Percentiles rank a stretch among this genome's conserved stretches.
These are phyloP conservation scores for Melitaea athalia DNA, from an alignment of 2,888 invertebrate genomes.

Conservation along the genomic window DNA sequence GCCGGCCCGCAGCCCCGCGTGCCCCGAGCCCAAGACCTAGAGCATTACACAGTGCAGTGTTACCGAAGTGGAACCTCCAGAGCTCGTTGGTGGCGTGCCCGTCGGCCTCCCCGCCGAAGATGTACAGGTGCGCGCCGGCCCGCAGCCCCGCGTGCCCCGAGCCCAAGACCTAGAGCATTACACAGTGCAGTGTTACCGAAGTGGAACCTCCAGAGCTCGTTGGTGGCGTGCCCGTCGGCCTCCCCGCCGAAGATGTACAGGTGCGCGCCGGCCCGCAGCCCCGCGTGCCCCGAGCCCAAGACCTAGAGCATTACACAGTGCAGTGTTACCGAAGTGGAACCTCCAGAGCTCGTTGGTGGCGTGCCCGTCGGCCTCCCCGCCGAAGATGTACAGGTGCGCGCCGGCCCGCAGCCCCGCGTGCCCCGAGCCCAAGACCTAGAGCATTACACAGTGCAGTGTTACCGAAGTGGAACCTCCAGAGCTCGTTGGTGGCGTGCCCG, in stretches of 20 bases:
- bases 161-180: too few species aligned
- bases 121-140: constrained; percentile 86
- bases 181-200: constrained; percentile 80
- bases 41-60: background rate
- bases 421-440: too few species aligned
- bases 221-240: constrained; percentile 85
- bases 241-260: constrained; percentile 92
- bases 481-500: constrained; percentile 87
- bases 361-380: constrained; percentile 88
- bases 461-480: constrained; percentile 94
- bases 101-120: constrained; percentile 90
- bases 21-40: too few species aligned
- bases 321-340: constrained; percentile 87
- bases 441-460: background rate
- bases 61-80: constrained; percentile 92
- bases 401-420: too few species aligned
- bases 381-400: constrained; percentile 90
- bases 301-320: too few species aligned
- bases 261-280: too few species aligned
- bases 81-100: constrained; percentile 88
- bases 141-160: too few species aligned
- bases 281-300: too few species aligned
- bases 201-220: constrained; percentile 92
- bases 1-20: too few species aligned
- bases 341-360: constrained; percentile 90